A percentile compares a stretch with the other conserved stretches of the same genome.
These are phyloP conservation scores for Tupaia chinensis DNA, from an alignment of 2,113 vertebrate species.

Conservation along the genomic window DNA sequence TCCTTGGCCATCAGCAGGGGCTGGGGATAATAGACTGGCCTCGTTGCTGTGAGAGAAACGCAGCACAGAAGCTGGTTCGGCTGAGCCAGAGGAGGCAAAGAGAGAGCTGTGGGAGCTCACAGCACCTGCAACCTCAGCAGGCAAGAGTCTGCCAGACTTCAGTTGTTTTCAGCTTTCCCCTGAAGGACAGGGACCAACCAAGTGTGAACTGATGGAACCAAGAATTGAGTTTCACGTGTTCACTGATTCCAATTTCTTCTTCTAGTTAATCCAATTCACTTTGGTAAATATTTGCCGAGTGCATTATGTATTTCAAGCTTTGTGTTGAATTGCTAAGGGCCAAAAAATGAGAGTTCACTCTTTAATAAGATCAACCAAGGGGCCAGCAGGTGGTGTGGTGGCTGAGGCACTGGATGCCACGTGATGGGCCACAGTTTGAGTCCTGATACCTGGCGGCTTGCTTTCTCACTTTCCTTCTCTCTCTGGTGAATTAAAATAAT, in stretches of 20 bases:
- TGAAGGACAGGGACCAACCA: background rate
- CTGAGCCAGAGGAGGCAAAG: background rate
- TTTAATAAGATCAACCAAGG: background rate
- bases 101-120: background rate
- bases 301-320: background rate
- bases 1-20: background rate
- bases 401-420: too few relatives aligned
- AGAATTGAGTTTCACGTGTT: background rate
- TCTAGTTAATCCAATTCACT: background rate
- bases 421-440: too few relatives aligned
- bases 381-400: too few relatives aligned
- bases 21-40: background rate
- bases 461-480: too few relatives aligned
- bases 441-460: too few relatives aligned
- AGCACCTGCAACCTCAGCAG: background rate
- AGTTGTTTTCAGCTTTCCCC: slow-evolving; percentile 9
- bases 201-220: background rate
- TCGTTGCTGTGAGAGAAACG: background rate
- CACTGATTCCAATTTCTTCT: slow-evolving; percentile 1
- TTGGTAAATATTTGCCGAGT: slow-evolving; percentile 9
- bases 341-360: background rate
- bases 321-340: background rate
- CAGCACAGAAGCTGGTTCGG: slow-evolving; percentile 6
- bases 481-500: too few relatives aligned
- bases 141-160: background rate